Base-by-base conservation (phyloP, 2,113 vertebrate genomes). In the Vulpes lagopus region DNA sequence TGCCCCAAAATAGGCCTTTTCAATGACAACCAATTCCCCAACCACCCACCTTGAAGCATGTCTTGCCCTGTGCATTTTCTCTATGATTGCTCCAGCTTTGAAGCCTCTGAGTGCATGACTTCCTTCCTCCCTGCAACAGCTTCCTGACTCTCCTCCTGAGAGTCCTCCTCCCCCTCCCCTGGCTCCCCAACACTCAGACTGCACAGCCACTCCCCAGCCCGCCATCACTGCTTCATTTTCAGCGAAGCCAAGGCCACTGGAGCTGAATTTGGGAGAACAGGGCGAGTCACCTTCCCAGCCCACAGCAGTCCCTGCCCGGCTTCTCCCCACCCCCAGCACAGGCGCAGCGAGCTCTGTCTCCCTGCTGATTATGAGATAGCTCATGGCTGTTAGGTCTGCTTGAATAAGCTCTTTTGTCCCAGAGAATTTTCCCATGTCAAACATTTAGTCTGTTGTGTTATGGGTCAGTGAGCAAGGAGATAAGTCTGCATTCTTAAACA, bases 371-470 rank as follows among this genome's bases (percentile, higher is more conserved):
- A 99, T 99, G 99, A 98, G 99, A 99, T 98, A 99, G 98, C 99
- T 99, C 99, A 99, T 98, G 98, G 99, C 99, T 99, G 99, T 99
- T 99, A 98, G 98, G 98, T 98, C 96, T 97, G 98, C 98, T 98
- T 99, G 99, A 99, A 99, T 99, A 96, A 98, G 88, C 5, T 49
- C 98, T 98, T 99, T 99, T 99, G 99, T 99, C 97, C 30, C 43
- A 5, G 71, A 17, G 91, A 89, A 96, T 99, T 99, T 99, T 99
- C 99, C 99, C 99, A 99, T 99, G 99, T 98, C 99, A 98, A 96
- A 96, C 98, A 96, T 98, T 98, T 98, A 98, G 98, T 97, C 98
- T 98, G 99, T 98, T 99, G 99, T 99, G 99, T 99, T 99, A 99
- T 99, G 99, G 98, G 99, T 99, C 93, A 98, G 98, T 96, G 99